Percentiles rank a stretch among this genome's conserved stretches.
Evolutionary conservation across 2,888 invertebrate genomes (phyloP).

Genomic region (Oxytorus armatus): DNA sequence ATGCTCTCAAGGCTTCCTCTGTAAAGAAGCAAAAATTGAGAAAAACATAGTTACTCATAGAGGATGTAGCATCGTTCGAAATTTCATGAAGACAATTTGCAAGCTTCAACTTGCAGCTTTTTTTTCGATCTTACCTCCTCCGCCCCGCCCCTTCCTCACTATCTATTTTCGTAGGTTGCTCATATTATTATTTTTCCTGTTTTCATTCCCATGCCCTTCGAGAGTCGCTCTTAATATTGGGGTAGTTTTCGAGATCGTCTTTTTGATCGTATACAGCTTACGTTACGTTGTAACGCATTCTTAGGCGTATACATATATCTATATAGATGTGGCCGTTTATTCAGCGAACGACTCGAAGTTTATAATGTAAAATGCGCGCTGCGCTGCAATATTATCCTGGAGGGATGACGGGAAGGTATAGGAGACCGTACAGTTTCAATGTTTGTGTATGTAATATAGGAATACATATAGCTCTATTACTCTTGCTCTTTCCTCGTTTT

Average conservation of each 20-base stretch:
- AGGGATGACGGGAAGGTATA: no score
- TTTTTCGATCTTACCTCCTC: not conserved
- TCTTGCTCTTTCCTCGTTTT: conserved; percentile 20
- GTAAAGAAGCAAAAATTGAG: no score
- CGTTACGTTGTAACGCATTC: not conserved
- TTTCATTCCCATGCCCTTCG: not conserved
- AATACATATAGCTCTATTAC: conserved; percentile 54
- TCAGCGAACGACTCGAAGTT: conserved; percentile 75
- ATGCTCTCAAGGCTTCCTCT: no score
- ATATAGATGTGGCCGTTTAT: conserved; percentile 56
- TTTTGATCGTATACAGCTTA: conserved; percentile 56
- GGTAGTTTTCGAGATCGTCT: conserved; percentile 47
- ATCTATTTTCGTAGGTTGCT: not conserved
- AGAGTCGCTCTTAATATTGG: conserved; percentile 3
- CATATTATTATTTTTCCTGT: not conserved
- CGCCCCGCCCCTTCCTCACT: not conserved
- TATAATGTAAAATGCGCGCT: conserved; percentile 81
- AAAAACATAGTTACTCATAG: no score
- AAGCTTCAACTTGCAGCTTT: no score
- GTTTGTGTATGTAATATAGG: conserved; percentile 24
- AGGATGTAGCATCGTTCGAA: no score
- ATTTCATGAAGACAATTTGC: no score
- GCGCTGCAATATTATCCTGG: conserved; percentile 76
- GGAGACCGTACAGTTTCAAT: conserved; percentile 13
- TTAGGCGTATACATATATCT: conserved; percentile 15